A percentile compares a stretch with the other conserved stretches of the same genome.
phyloP scores from a whole-genome alignment of 1,140 invertebrate genomes.

The Parasteatoda tepidariorum region DNA sequence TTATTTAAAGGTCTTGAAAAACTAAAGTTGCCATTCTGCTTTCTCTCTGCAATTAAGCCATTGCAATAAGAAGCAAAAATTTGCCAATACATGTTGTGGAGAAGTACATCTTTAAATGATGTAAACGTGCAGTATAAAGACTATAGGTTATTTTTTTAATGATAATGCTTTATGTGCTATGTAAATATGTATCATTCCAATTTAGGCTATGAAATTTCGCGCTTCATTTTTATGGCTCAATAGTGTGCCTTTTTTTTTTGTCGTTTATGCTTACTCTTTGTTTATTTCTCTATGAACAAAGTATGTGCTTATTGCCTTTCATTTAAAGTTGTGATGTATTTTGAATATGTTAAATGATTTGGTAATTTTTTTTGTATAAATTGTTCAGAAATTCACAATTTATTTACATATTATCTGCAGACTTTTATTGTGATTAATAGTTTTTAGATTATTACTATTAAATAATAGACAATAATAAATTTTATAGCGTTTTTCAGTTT shows the following conservation, averaged over 20 bases:
- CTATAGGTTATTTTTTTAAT: background rate
- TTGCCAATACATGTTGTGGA: slow-evolving; percentile 8
- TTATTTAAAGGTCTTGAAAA: slow-evolving; percentile 23
- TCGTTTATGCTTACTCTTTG: background rate
- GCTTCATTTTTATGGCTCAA: background rate
- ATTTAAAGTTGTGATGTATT: background rate
- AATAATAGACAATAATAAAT: no score
- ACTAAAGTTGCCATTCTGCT: slow-evolving; percentile 37
- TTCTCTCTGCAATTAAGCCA: background rate
- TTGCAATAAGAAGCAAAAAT: background rate
- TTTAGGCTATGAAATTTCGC: background rate
- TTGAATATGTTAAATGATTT: background rate
- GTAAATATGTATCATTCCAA: background rate
- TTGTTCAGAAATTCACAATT: no score
- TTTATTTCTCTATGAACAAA: background rate
- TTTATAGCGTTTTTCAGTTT: no score
- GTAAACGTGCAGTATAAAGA: slow-evolving; percentile 1
- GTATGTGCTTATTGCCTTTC: background rate
- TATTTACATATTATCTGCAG: no score
- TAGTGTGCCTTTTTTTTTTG: background rate
- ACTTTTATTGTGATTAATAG: no score
- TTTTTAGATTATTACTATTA: no score
- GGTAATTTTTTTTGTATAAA: no score
- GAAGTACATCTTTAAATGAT: background rate
- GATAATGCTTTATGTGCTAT: background rate